Evolutionary conservation across 2,113 vertebrate species (phyloP).

Genomic region (Indicator indicator): DNA sequence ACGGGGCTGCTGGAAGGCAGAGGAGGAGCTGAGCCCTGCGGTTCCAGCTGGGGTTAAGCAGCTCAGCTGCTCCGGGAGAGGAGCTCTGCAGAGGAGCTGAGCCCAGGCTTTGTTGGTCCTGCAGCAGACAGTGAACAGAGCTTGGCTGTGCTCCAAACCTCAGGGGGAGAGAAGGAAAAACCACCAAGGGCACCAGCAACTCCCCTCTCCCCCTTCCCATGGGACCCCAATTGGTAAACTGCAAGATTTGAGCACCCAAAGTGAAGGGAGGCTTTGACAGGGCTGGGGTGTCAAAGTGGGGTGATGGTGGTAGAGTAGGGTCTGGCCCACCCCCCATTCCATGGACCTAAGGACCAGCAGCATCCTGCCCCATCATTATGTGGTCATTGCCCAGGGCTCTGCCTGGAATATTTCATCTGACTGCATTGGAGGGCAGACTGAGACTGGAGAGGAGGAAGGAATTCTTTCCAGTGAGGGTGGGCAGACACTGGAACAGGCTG

Average conservation of each 20-base stretch:
- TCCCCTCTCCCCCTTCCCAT: not conserved
- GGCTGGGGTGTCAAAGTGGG: too few relatives aligned
- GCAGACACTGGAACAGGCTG: too few relatives aligned
- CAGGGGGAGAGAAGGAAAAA: not conserved
- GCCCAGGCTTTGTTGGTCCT: not conserved
- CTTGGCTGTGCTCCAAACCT: not conserved
- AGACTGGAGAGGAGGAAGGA: too few relatives aligned
- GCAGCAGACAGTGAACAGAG: not conserved
- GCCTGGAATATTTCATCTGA: not conserved
- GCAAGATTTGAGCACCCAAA: not conserved
- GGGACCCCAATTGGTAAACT: not conserved
- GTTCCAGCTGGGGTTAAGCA: not conserved
- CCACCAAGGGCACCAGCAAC: not conserved
- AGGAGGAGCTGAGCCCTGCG: fast-evolving
- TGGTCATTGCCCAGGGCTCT: fast-evolving
- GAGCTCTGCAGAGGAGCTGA: not conserved
- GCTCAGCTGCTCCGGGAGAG: not conserved
- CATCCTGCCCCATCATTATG: fast-evolving
- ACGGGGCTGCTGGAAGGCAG: fast-evolving
- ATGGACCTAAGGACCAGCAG: not conserved
- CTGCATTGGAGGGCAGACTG: too few relatives aligned
- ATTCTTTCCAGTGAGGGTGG: too few relatives aligned
- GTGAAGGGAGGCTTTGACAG: not conserved
- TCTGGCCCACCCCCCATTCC: fast-evolving
- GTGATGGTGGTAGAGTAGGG: not conserved